phyloP scores from a whole-genome alignment of 2,113 vertebrate genomes.

The Elaphurus davidianus region DNA sequence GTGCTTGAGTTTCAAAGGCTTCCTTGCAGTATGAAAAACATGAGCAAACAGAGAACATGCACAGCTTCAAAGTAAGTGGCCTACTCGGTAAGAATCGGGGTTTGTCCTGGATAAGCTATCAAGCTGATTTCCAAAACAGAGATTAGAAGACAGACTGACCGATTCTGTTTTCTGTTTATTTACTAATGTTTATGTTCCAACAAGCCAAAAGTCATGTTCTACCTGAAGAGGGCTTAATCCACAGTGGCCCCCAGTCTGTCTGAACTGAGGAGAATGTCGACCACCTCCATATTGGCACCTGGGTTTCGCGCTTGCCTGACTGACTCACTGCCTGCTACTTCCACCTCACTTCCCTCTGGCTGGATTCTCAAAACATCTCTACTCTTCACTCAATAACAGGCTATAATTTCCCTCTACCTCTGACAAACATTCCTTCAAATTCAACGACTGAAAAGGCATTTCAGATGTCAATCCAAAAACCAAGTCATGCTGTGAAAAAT shows the following conservation, averaged over 20 bases:
- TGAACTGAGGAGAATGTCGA: not conserved
- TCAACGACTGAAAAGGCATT: conserved; percentile 37
- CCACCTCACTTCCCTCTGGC: not conserved
- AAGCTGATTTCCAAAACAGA: not conserved
- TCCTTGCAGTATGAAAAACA: not conserved
- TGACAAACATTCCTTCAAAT: conserved; percentile 45
- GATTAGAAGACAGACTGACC: not conserved
- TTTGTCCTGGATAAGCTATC: not conserved
- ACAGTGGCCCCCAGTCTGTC: not conserved
- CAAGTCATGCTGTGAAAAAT: not conserved
- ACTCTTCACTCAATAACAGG: not conserved
- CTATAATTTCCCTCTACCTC: conserved; percentile 41
- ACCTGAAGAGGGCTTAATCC: not conserved
- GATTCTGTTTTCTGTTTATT: not conserved
- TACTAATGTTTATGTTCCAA: not conserved
- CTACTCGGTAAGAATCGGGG: not conserved
- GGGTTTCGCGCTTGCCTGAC: not conserved
- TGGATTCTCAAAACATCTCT: not conserved
- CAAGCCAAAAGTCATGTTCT: not conserved
- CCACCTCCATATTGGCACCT: rapidly evolving
- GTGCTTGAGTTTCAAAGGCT: not conserved
- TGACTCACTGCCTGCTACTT: not conserved
- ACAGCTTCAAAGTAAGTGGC: not conserved
- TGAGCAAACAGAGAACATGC: not conserved
- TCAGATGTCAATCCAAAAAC: conserved; percentile 41